Evolutionary conservation across 2,797 vertebrate species (phyloP), one percentile per base, ranked within the genome.

Genomic region (Tapirus indicus): DNA sequence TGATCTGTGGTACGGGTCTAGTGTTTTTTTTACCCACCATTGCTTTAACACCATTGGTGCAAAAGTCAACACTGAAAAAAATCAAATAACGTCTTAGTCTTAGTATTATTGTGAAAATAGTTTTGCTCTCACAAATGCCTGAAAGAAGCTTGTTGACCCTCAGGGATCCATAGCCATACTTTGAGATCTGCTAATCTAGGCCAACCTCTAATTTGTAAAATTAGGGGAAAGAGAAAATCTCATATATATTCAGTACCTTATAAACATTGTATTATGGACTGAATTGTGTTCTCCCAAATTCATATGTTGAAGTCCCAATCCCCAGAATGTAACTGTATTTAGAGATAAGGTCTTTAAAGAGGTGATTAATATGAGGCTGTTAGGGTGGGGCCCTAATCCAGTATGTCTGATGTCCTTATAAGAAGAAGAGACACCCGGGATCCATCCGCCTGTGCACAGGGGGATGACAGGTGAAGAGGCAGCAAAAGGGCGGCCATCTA

Each of bases 81-180:
- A 58, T 13, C 29, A 86, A 77, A 44, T 38, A 89, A 56, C 41
- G 4, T 62, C 17, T 92, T 68, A 8, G 2, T 47, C 13, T 94
- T 92, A 18, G 14, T 91, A 72, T 41, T 86, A 77, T 41, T 74
- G 29, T 44, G 27, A 91, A 96, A 91, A 91, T 62, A 41, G 64
- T 71, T 90, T 82, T 90, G 29, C 47, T 83, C 29, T 94, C 60
- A 82, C 41, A 90, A 62, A 92, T 72, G 23, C n/a, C 75, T 52
- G 35, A 89, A 95, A 93, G 49, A 35, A 29, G 6, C 29, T 82
- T 96, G 14, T 54, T 92, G 32, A 87, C 16, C 17, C 20, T 89
- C 13, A 60, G 44, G 3, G 41, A 52, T 49, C 21, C 5, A 6
- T 83, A 69, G 52, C 41, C 29, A 85, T 17, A 79, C 44, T 93